These are phyloP conservation scores for Apeira syringaria DNA, from an alignment of 2,888 invertebrate species.

Conservation along the genomic window DNA sequence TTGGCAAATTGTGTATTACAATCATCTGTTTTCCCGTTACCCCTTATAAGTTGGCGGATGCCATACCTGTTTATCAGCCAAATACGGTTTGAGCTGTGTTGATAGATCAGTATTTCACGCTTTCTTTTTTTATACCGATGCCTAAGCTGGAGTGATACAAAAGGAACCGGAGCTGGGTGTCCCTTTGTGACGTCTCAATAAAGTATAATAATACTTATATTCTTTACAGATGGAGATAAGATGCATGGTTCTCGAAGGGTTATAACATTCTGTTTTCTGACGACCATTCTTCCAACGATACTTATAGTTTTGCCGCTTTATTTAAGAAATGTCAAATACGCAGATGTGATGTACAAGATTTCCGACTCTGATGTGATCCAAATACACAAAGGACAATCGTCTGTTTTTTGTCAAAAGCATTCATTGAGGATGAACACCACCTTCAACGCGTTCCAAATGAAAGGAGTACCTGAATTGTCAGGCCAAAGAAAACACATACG, in stretches of 20 bases:
- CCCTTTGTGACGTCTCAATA: too few relatives aligned
- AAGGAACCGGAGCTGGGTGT: too few relatives aligned
- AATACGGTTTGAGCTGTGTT: too few relatives aligned
- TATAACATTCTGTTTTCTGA: conserved; percentile 89
- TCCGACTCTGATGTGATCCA: conserved; percentile 94
- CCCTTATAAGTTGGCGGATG: too few relatives aligned
- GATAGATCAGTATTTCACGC: too few relatives aligned
- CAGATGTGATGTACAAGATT: conserved; percentile 90
- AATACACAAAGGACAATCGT: conserved; percentile 92
- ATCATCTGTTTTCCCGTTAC: too few relatives aligned
- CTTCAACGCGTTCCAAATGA: conserved; percentile 89
- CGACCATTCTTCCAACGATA: conserved; percentile 88
- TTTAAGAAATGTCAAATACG: conserved; percentile 89
- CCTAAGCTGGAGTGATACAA: too few relatives aligned
- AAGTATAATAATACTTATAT: too few relatives aligned
- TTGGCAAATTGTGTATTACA: too few relatives aligned
- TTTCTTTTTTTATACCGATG: too few relatives aligned
- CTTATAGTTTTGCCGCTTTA: conserved; percentile 91
- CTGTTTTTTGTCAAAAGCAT: conserved; percentile 92
- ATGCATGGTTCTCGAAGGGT: conserved; percentile 93
- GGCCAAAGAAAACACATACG: conserved; percentile 88
- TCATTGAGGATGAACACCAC: conserved; percentile 89
- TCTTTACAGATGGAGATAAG: conserved; percentile 85
- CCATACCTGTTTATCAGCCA: too few relatives aligned
- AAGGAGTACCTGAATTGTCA: conserved; percentile 87